A percentile compares a stretch with the other conserved stretches of the same genome.
These are phyloP conservation scores for Phyllostomus discolor DNA, from an alignment of 2,113 vertebrate species.

Conservation along the genomic window DNA sequence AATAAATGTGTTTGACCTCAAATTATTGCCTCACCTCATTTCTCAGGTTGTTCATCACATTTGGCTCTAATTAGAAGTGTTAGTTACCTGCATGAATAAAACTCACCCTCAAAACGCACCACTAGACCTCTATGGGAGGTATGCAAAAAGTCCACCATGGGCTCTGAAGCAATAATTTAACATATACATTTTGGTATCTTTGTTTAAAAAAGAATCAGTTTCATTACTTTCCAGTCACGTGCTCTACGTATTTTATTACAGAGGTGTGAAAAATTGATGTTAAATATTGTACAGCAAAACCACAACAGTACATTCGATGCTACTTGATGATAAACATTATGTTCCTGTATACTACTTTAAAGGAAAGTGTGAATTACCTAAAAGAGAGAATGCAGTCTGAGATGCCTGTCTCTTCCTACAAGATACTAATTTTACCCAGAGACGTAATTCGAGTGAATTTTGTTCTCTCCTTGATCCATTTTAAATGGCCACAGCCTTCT, in stretches of 20 bases:
- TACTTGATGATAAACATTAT: not conserved
- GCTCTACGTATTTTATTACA: not conserved
- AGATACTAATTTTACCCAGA: not conserved
- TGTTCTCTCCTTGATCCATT: constrained; percentile 8
- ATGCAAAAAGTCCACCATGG: not conserved
- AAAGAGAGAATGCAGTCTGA: not conserved
- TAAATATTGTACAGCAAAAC: not conserved
- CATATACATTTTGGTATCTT: not conserved
- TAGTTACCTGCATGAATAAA: not conserved
- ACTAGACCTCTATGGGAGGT: not conserved
- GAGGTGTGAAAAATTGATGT: not conserved
- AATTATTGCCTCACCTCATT: not conserved
- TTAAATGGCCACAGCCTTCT: constrained; percentile 9
- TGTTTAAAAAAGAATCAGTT: not conserved
- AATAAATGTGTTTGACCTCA: not conserved
- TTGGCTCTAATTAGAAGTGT: constrained; percentile 11
- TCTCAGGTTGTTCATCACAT: not conserved
- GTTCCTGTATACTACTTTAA: not conserved
- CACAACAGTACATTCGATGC: not conserved
- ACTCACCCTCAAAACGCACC: not conserved
- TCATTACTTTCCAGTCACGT: not conserved
- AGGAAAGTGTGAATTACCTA: not conserved
- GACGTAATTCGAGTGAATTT: not conserved
- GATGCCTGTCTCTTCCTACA: not conserved
- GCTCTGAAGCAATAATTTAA: not conserved